phyloP scores from a whole-genome alignment of 2,888 invertebrate species.

The Dynastes maya region DNA sequence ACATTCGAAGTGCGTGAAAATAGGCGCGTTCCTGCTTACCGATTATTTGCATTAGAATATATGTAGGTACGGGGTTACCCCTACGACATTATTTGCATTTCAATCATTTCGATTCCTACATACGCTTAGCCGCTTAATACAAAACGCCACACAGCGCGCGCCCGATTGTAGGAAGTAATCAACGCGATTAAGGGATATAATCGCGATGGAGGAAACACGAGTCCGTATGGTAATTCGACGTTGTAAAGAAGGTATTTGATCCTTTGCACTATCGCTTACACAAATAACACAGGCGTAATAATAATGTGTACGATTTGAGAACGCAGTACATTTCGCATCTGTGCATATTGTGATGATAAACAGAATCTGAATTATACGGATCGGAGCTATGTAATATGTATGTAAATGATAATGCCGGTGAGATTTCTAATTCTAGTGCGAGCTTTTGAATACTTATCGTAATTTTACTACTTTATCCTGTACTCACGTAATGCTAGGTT shows the following conservation, averaged over 20 bases:
- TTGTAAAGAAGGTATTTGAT: conserved; percentile 34
- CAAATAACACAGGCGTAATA: no score
- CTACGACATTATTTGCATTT: conserved; percentile 37
- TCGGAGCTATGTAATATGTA: no score
- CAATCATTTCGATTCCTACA: conserved; percentile 23
- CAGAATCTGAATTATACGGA: no score
- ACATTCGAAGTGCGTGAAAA: conserved; percentile 14
- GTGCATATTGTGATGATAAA: not conserved
- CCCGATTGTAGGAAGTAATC: conserved; percentile 37
- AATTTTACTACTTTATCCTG: no score
- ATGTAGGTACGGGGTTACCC: not conserved
- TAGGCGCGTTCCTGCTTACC: conserved; percentile 19
- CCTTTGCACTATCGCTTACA: no score
- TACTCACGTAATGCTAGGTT: no score
- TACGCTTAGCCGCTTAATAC: no score
- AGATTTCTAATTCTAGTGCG: no score
- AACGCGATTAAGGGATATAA: conserved; percentile 36
- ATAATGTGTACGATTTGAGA: not conserved
- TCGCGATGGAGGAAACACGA: conserved; percentile 33
- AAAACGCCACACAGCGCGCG: not conserved
- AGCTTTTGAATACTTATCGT: no score
- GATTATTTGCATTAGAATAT: conserved; percentile 44
- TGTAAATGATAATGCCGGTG: no score
- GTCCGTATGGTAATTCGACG: conserved; percentile 26
- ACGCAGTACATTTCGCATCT: not conserved